Evolutionary conservation across 2,888 invertebrate species (phyloP), one percentile per base, ranked within the genome.

Genomic region (Oxycera nigricornis): DNA sequence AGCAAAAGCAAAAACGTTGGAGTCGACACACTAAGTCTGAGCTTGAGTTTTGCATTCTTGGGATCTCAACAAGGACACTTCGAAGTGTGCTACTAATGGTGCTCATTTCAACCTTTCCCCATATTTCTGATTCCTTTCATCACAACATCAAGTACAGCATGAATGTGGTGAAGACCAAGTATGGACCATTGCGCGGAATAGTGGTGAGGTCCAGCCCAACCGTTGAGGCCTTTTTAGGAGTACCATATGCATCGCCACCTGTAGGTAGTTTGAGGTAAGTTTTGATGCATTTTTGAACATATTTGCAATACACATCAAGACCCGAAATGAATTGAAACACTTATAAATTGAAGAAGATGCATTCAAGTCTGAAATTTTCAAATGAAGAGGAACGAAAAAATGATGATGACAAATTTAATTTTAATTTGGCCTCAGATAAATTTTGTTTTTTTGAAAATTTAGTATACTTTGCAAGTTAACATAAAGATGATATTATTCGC

Each of bases 161-260:
- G 77, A 89, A 93, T 80, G 90, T 94, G 77, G 93, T 96, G 78
- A 90, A 91, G 82, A 97, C 96, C 79, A 93, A 95, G 84, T 96
- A 96, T 88, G 97, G 96, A 39, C 91, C 92, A 76, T 86, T 97
- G 81, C 90, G 95, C 61, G 97, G 96, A 73, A 90, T 94, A 84
- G 90, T 94, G 79, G 91, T 94, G 70, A 92, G 93, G 82, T 90
- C 92, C 78, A 90, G 92, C 84, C 93, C 92, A 77, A 91, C 90
- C 77, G 95, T 97, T 79, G 96, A 97, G 86, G 94, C 94, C 20
- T 97, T 94, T 85, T 90, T 96, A 76, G 97, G 97, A 77, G 94
- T 97, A 79, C 96, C 96, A 52, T 97, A 96, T 87, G 97, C 96
- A 76, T 94, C 96, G 77, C 93, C 96, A 77, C 96, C 96, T 11